Conservation (phyloP, 2,113 vertebrate genomes). For the Elephas maximus region DNA sequence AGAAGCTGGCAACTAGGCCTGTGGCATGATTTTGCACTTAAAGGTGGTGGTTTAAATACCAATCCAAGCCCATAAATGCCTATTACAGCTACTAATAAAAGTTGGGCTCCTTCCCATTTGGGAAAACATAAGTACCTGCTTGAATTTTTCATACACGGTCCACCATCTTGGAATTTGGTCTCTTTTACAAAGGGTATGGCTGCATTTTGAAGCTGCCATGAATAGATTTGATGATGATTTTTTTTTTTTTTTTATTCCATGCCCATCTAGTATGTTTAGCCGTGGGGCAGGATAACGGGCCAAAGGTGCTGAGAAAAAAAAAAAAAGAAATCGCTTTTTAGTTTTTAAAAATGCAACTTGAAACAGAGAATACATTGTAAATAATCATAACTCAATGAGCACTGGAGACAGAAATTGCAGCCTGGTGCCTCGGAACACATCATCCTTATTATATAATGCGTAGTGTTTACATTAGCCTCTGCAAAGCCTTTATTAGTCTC, state of each 20-base stretch:
- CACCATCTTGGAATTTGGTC: slow-evolving; percentile 78
- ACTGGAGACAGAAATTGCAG: background rate
- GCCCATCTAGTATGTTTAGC: slow-evolving; percentile 32
- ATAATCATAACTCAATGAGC: background rate
- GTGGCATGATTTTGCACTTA: slow-evolving; percentile 69
- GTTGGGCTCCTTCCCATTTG: slow-evolving; percentile 62
- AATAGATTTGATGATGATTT: background rate
- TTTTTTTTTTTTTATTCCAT: background rate
- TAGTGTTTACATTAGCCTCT: slow-evolving; percentile 46
- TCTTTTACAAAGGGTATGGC: slow-evolving; percentile 18
- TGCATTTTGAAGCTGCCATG: background rate
- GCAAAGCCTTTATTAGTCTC: slow-evolving; percentile 66
- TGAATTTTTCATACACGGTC: slow-evolving; percentile 51
- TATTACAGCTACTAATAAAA: slow-evolving; percentile 73
- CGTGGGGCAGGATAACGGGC: background rate
- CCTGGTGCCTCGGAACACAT: background rate
- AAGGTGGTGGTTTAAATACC: slow-evolving; percentile 71
- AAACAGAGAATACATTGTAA: slow-evolving; percentile 47
- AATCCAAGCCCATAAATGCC: slow-evolving; percentile 72
- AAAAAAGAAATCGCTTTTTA: background rate
- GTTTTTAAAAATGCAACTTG: background rate
- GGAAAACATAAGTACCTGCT: background rate
- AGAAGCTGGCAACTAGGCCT: slow-evolving; percentile 58
- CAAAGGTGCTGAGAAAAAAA: background rate
- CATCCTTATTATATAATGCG: background rate